Evolutionary conservation across 2,113 vertebrate genomes (phyloP).

Genomic region (Egretta garzetta): DNA sequence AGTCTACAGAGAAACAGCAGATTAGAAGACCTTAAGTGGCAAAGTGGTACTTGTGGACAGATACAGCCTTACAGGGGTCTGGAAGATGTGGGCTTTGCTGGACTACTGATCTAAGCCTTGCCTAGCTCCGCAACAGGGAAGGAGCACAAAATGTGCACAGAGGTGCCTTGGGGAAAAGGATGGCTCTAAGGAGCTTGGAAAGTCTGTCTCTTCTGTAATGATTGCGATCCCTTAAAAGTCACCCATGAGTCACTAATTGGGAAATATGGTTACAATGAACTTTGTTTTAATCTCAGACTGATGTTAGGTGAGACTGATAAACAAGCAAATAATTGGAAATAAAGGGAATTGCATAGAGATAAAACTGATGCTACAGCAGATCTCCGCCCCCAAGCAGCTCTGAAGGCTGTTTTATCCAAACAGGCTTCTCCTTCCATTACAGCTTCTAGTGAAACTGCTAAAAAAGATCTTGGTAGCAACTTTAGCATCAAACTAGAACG

Average conservation of each 20-base stretch:
- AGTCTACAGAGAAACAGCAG: background rate
- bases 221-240: background rate
- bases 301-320: background rate
- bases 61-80: background rate
- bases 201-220: background rate
- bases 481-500: background rate
- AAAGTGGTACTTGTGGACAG: background rate
- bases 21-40: background rate
- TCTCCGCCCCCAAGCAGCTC: background rate
- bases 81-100: background rate
- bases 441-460: background rate
- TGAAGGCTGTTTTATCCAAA: background rate
- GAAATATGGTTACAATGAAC: background rate
- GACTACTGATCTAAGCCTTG: background rate
- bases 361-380: background rate
- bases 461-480: background rate
- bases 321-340: background rate
- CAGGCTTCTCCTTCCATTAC: background rate
- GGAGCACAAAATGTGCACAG: background rate
- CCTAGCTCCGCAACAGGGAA: background rate
- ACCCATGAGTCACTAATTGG: background rate
- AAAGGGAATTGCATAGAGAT: background rate
- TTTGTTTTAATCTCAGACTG: background rate
- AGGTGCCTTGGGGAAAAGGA: accelerated
- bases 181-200: background rate